Evolutionary conservation across 2,113 vertebrate genomes (phyloP), one percentile per base, ranked within the genome.

Genomic region (Phoxinus phoxinus): DNA sequence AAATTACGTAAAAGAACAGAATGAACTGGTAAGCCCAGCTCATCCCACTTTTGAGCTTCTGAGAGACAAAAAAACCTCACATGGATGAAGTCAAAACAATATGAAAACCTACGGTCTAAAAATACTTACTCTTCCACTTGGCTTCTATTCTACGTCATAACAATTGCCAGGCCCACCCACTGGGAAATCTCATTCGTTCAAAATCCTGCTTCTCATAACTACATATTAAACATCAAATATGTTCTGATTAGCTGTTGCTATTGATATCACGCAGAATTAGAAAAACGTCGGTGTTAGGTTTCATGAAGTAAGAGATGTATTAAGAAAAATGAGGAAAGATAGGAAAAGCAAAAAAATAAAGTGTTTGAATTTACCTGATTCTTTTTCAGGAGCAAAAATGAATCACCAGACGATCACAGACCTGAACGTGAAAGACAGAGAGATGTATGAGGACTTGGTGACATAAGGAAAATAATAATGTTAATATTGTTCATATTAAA

Each of bases 321-420:
- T 21, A 3, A 13, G 9, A n/a, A 41, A 5, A 19, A 59, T 1
- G 30, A 27, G 19, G 21, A 48, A 72, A 11, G 19, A 71, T 17
- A 63, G 30, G 4, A 37, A 63, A 17, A 71, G 25, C 23, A 51
- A 69, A 41, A 56, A 32, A 84, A 44, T 12, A 10, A 2, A 51
- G 21, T 17, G 61, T 44, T 6, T 58, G 30, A 84, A 91, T 92
- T 93, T 82, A 94, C 94, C 90, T 17, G 85, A 91, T 88, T 71
- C 3, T 86, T 85, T 84, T 86, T 86, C 32, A 74, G 84, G 12
- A 48, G 21, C 53, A 83, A 25, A 74, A 69, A 48, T 13, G 10
- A 86, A 51, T 48, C 23, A 77, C 81, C 19, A 79, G 84, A 87
- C 86, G 85, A 89, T 88, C 88, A 90, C 75, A 87, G 86, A 88